A percentile compares a stretch with the other conserved stretches of the same genome.
phyloP scores from a whole-genome alignment of 2,113 vertebrate genomes.

The Silurus asotus region DNA sequence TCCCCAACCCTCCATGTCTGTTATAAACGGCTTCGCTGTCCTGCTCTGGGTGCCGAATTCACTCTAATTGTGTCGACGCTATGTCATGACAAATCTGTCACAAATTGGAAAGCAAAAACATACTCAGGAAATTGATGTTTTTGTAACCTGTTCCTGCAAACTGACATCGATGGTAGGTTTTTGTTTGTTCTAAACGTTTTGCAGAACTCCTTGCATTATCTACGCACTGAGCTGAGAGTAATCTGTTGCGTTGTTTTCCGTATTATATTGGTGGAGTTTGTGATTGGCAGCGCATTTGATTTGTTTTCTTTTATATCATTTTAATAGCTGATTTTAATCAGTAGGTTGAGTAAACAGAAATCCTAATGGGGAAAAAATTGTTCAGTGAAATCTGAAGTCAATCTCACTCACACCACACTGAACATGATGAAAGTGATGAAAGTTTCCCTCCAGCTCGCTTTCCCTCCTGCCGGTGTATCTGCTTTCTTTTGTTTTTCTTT shows the following conservation, averaged over 20 bases:
- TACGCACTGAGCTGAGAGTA: neutral
- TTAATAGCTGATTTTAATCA: conserved; percentile 21
- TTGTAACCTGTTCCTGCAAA: conserved; percentile 61
- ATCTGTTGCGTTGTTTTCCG: neutral
- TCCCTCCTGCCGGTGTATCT: conserved; percentile 16
- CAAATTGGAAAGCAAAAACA: conserved; percentile 64
- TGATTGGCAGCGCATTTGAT: conserved; percentile 44
- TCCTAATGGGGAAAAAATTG: neutral
- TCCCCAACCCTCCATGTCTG: neutral
- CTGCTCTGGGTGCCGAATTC: neutral
- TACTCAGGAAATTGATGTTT: conserved; percentile 75
- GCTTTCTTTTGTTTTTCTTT: conserved; percentile 39
- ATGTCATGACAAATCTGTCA: conserved; percentile 56
- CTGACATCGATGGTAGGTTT: conserved; percentile 61
- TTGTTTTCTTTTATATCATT: conserved; percentile 47
- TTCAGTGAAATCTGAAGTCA: conserved; percentile 12
- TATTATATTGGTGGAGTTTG: neutral
- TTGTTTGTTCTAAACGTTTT: conserved; percentile 19
- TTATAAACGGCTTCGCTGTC: conserved; percentile 2
- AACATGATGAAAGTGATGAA: conserved; percentile 11
- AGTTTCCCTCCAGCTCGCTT: neutral
- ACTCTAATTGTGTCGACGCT: conserved; percentile 45
- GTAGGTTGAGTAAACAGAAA: conserved; percentile 8
- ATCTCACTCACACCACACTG: neutral
- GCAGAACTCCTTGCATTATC: neutral